Base-by-base conservation (phyloP, 2,888 invertebrate species). In the Caenorhabditis virilis region DNA sequence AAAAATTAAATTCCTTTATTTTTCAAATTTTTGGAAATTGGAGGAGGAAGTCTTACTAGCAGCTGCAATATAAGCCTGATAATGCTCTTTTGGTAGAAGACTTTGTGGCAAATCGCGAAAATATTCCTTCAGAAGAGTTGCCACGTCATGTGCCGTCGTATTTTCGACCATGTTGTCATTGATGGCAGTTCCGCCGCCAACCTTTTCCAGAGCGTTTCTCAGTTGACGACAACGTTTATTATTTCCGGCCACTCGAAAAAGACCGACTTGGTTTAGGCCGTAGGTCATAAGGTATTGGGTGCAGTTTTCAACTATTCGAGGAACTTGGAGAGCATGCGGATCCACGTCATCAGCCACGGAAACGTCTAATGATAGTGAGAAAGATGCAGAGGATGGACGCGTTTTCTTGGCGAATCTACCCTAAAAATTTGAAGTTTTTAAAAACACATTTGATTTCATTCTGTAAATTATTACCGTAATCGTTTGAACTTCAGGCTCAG, bases 151-250 rank as follows among this genome's bases (percentile, higher is more conserved):
- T 4, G 70, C 56, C 1, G 93, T 92, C 85, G 91, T 91, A 77
- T 90, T 90, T 43, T 91, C 90, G 11, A 89, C 88, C 65, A 68
- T 64, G 23, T 72, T 72, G 18, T 69, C 69, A 23, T 54, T 60
- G 36, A 70, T 62, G n/a, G 55, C 59, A n/a, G 59, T 52, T 20
- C 56, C 61, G n/a, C 65, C 68, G 15, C 63, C 63, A 15, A 65
- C 69, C 39, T 64, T 67, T 52, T 78, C 75, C 35, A 78, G 43
- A 9, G 72, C 74, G 39, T 59, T 51, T 26, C 76, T 55, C 62
- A 92, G 91, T 89, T 93, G 92, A 85, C 93, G 88, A 39, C 93
- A 91, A 83, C 93, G 88, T 84, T 93, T 94, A 84, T 91, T 92
- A 4, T 93, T 93, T 33, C 92, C 90, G 70, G 93, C 92, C 43